phyloP scores from a whole-genome alignment of 2,797 vertebrate genomes.

The Bovichtus variegatus region DNA sequence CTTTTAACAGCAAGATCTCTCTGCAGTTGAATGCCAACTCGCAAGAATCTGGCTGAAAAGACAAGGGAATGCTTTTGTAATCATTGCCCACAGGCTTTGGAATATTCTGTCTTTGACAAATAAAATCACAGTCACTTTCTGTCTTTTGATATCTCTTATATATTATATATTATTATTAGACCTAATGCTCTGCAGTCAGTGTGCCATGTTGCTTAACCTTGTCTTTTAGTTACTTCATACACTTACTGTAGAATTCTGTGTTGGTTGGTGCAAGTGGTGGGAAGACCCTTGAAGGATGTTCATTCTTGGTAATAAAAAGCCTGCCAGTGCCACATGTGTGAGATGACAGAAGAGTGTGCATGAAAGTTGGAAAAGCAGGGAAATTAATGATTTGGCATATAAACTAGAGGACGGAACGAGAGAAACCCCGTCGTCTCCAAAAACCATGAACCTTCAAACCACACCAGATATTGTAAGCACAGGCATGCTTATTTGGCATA shows the following conservation, averaged over 20 bases:
- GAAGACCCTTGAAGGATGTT: background rate
- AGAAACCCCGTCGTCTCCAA: background rate
- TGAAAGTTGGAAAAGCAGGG: background rate
- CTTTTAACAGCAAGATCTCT: background rate
- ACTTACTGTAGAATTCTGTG: background rate
- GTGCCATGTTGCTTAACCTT: background rate
- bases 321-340: background rate
- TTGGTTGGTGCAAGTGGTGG: background rate
- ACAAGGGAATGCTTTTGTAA: background rate
- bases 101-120: background rate
- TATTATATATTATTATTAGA: background rate
- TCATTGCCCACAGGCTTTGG: background rate
- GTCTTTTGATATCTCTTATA: background rate
- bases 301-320: background rate
- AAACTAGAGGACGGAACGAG: background rate
- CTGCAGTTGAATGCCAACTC: background rate
- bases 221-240: background rate
- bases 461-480: background rate
- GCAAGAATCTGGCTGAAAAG: background rate
- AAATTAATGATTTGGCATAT: background rate
- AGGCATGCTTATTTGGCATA: background rate
- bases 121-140: background rate
- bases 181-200: background rate
- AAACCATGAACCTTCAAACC: background rate
- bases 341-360: conserved; percentile 5